phyloP scores from a whole-genome alignment of 2,797 vertebrate genomes.

The Halcyon smyrnensis region DNA sequence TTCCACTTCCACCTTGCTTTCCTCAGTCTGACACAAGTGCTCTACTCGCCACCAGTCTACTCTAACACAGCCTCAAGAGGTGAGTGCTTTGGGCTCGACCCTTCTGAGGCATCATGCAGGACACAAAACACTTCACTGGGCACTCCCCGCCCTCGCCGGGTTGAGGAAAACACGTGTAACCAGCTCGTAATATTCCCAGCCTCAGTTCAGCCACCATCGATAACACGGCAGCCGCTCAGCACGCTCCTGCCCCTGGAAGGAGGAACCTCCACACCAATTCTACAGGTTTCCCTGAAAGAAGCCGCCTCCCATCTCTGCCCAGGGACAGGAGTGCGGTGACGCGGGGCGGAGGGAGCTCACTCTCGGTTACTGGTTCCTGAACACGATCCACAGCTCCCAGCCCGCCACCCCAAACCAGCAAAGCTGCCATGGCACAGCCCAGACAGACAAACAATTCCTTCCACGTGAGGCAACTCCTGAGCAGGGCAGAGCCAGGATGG shows the following conservation, averaged over 20 bases:
- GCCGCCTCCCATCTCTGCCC: accelerated
- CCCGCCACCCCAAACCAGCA: not conserved
- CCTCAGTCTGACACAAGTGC: not conserved
- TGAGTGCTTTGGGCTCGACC: not conserved
- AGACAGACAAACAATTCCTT: conserved; percentile 8
- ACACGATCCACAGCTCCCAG: not conserved
- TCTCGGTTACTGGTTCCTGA: not conserved
- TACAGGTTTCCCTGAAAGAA: not conserved
- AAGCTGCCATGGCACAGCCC: not conserved
- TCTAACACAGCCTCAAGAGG: not conserved
- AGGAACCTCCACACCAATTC: not conserved
- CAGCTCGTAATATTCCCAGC: not conserved
- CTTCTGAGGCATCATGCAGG: not conserved
- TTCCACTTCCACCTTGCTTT: not conserved
- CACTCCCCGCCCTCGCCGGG: not conserved
- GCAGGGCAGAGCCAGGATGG: not conserved
- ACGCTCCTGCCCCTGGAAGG: not conserved
- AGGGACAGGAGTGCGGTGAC: not conserved
- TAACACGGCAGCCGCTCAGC: not conserved
- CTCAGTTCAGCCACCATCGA: not conserved
- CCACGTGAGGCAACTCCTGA: not conserved
- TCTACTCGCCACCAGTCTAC: not conserved
- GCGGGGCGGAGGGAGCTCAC: not conserved
- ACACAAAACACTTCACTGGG: not conserved
- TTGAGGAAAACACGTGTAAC: not conserved